These are phyloP conservation scores for Trichopria drosophilae DNA, from an alignment of 2,888 invertebrate genomes.

Conservation along the genomic window DNA sequence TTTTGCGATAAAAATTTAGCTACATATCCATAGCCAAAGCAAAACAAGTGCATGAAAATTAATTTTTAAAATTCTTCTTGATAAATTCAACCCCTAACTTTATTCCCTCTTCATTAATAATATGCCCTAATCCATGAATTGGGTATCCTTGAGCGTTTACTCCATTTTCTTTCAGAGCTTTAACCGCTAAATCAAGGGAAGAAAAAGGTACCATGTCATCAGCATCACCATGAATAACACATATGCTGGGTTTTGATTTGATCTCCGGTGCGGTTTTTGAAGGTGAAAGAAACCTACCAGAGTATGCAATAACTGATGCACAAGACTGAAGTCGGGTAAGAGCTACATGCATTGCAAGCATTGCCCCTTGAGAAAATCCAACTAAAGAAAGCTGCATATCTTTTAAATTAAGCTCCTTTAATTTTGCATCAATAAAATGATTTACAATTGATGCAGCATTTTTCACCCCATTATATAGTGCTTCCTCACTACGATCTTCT, in stretches of 20 bases:
- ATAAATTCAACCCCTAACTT: slow-evolving; percentile 15
- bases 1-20: slow-evolving; percentile 18
- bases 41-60: slow-evolving; percentile 16
- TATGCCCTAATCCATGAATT: slow-evolving; percentile 18
- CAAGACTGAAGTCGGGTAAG: slow-evolving; percentile 16
- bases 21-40: slow-evolving; percentile 17
- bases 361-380: slow-evolving; percentile 17
- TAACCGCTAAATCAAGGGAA: slow-evolving; percentile 13
- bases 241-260: slow-evolving; percentile 16
- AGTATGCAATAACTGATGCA: slow-evolving; percentile 20
- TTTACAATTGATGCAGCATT: slow-evolving; percentile 15
- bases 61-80: slow-evolving; percentile 14
- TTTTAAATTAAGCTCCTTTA: slow-evolving; percentile 14
- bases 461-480: slow-evolving; percentile 14
- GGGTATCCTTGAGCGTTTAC: slow-evolving; percentile 12
- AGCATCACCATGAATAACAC: slow-evolving; percentile 19
- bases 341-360: slow-evolving; percentile 17
- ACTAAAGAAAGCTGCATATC: slow-evolving; percentile 17
- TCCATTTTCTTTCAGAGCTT: slow-evolving; percentile 12
- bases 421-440: slow-evolving; percentile 15
- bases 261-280: slow-evolving; percentile 19
- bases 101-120: slow-evolving; percentile 18
- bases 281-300: slow-evolving; percentile 21
- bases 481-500: slow-evolving; percentile 13
- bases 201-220: slow-evolving; percentile 16